Evolutionary conservation across 2,113 vertebrate species (phyloP).

Genomic region (Athene cunicularia): DNA sequence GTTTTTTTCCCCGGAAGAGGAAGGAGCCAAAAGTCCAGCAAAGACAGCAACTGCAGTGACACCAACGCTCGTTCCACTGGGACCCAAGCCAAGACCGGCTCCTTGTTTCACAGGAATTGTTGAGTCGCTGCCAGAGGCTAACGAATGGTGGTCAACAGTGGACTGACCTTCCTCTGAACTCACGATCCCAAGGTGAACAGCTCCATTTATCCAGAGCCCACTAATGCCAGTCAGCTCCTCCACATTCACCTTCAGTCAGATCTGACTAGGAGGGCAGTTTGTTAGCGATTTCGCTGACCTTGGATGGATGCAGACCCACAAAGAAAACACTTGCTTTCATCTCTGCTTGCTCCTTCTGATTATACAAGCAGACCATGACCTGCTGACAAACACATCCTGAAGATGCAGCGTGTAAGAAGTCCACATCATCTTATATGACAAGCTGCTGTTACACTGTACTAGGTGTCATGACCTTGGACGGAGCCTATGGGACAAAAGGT

Average conservation of each 20-base stretch:
- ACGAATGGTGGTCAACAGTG: slow-evolving; percentile 25
- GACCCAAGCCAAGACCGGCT: background rate
- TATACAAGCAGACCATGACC: background rate
- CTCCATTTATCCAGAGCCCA: slow-evolving; percentile 7
- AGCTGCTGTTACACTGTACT: background rate
- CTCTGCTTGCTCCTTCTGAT: background rate
- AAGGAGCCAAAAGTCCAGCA: background rate
- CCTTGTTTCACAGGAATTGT: slow-evolving; percentile 13
- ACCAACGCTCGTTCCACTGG: background rate
- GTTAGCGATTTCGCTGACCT: background rate
- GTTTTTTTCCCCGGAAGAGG: background rate
- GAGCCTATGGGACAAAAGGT: background rate
- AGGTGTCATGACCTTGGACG: background rate
- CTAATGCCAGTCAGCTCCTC: slow-evolving; percentile 15
- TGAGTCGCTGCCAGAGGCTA: slow-evolving; percentile 1
- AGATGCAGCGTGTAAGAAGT: background rate
- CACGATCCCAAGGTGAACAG: background rate
- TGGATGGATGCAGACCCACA: background rate
- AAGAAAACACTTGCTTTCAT: background rate
- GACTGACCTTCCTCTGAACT: slow-evolving; percentile 41
- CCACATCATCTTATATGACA: background rate
- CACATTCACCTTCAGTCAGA: background rate
- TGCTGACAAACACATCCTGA: background rate
- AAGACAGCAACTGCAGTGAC: background rate
- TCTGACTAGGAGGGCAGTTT: background rate